Conservation (phyloP, 2,888 invertebrate species). For the Tribolium freemani region DNA sequence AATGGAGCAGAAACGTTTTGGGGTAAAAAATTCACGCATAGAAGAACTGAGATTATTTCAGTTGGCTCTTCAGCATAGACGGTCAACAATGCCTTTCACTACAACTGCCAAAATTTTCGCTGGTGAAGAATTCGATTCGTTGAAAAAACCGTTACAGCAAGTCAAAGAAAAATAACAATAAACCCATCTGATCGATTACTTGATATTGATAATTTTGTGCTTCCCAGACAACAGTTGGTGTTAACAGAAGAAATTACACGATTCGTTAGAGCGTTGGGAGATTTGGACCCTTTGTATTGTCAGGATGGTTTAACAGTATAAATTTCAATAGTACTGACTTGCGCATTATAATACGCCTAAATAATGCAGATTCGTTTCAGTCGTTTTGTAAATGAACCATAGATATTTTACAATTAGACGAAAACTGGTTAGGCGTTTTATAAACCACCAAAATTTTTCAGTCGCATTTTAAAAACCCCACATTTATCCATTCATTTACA, state of each 20-base stretch:
- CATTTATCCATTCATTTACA: too few relatives aligned
- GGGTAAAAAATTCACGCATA: conserved; percentile 29
- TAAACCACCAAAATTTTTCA: too few relatives aligned
- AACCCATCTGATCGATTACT: not conserved
- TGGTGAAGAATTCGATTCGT: conserved; percentile 2
- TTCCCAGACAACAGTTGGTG: conserved; percentile 2
- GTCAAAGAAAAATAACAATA: conserved; percentile 16
- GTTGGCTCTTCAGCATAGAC: conserved; percentile 20
- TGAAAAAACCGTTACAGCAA: conserved; percentile 19
- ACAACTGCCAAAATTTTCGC: conserved; percentile 7
- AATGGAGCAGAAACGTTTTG: conserved; percentile 30
- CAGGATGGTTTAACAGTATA: conserved; percentile 6
- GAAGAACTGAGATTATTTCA: conserved; percentile 37
- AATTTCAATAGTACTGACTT: too few relatives aligned
- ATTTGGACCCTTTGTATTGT: conserved; percentile 10
- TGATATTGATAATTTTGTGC: not conserved
- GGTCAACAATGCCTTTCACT: conserved; percentile 6
- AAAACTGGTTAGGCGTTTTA: too few relatives aligned
- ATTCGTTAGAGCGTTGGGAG: conserved; percentile 9
- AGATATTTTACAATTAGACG: too few relatives aligned
- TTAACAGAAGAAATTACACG: conserved; percentile 11
- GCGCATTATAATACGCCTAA: too few relatives aligned
- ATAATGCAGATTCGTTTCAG: too few relatives aligned
- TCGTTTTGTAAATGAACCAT: too few relatives aligned
- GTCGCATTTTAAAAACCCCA: too few relatives aligned